Percentiles rank a stretch among this genome's conserved stretches.
These are phyloP conservation scores for Blastobasis lacticolella DNA, from an alignment of 2,888 invertebrate genomes.

Conservation along the genomic window DNA sequence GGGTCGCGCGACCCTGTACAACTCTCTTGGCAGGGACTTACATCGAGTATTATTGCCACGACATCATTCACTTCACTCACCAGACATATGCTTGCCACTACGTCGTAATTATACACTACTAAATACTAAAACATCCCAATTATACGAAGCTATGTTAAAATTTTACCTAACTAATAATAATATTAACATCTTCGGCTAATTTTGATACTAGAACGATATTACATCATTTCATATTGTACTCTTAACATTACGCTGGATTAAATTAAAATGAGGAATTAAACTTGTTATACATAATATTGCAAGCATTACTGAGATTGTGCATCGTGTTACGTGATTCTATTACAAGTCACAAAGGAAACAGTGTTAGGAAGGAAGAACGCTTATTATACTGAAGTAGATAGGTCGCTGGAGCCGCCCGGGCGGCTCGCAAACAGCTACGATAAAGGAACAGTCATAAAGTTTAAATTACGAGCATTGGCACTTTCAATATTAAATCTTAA, in stretches of 20 bases:
- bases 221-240: slow-evolving; percentile 74
- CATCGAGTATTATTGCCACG: slow-evolving; percentile 72
- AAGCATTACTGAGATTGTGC: slow-evolving; percentile 75
- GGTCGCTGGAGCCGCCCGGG: slow-evolving; percentile 16
- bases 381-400: slow-evolving; percentile 51
- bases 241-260: slow-evolving; percentile 72
- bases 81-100: slow-evolving; percentile 64
- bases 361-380: slow-evolving; percentile 40
- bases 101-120: slow-evolving; percentile 62
- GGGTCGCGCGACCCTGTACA: slow-evolving; percentile 28
- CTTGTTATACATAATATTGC: slow-evolving; percentile 68
- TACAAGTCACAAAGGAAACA: slow-evolving; percentile 50
- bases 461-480: slow-evolving; percentile 76
- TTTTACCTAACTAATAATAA: slow-evolving; percentile 72
- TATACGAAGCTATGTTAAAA: slow-evolving; percentile 74
- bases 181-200: slow-evolving; percentile 76
- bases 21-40: slow-evolving; percentile 55
- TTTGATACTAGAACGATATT: slow-evolving; percentile 76
- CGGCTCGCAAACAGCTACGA: slow-evolving; percentile 39
- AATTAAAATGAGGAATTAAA: slow-evolving; percentile 65
- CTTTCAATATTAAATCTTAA: slow-evolving; percentile 74
- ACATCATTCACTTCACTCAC: slow-evolving; percentile 53
- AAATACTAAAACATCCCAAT: slow-evolving; percentile 74
- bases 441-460: slow-evolving; percentile 70
- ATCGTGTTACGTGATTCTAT: slow-evolving; percentile 51